These are phyloP conservation scores for Erythrocercus mccallii DNA, from an alignment of 2,113 vertebrate genomes.

Conservation along the genomic window DNA sequence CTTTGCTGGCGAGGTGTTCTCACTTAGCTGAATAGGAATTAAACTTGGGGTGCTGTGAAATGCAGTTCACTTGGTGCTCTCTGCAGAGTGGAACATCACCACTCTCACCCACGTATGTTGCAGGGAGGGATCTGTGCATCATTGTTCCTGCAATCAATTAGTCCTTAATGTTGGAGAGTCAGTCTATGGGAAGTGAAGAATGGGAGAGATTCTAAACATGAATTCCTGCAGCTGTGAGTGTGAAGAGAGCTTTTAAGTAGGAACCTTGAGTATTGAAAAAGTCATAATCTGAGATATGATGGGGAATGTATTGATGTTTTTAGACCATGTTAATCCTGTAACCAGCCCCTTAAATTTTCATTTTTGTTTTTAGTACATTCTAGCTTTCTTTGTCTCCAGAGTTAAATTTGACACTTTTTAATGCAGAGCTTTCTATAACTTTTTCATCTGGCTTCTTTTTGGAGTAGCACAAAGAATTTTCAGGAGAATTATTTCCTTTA, in stretches of 20 bases:
- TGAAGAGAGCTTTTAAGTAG: background rate
- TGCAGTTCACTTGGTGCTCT: background rate
- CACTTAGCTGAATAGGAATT: background rate
- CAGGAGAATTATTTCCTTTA: background rate
- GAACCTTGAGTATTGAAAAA: background rate
- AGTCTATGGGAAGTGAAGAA: background rate
- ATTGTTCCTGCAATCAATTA: accelerated
- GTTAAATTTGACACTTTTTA: background rate
- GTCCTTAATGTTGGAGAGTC: background rate
- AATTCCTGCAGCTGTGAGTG: background rate
- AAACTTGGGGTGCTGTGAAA: background rate
- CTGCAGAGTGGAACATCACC: background rate
- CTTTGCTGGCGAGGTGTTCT: background rate
- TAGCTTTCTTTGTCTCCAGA: background rate
- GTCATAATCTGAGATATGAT: background rate
- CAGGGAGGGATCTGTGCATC: background rate
- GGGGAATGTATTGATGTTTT: background rate
- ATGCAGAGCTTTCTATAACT: background rate
- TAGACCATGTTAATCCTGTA: background rate
- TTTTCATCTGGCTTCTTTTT: background rate
- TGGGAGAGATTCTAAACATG: background rate
- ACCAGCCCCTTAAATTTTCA: background rate
- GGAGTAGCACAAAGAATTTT: background rate
- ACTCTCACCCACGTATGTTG: background rate
- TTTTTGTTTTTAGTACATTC: background rate